These are phyloP conservation scores for Leucophenga montana DNA, from an alignment of 2,888 invertebrate species.

Conservation along the genomic window DNA sequence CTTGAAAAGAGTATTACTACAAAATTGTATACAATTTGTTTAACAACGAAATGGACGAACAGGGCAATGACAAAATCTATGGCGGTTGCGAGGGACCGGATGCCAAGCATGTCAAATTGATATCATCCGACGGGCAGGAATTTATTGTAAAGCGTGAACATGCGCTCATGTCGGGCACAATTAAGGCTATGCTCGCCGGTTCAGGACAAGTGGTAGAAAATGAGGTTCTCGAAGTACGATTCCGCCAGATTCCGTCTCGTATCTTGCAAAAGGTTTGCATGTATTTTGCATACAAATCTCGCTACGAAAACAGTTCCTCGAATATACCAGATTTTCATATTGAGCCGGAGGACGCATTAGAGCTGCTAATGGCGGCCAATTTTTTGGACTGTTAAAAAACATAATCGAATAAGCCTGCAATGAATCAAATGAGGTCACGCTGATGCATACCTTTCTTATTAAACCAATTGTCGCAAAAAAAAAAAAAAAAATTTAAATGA, in stretches of 20 bases:
- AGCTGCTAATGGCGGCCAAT: conserved; percentile 99
- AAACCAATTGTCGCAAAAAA: too few relatives aligned
- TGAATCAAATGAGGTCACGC: too few relatives aligned
- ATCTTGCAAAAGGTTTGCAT: conserved; percentile 99
- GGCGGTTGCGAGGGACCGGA: conserved; percentile 98
- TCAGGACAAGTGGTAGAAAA: conserved; percentile 99
- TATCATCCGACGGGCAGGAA: conserved; percentile 98
- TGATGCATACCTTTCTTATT: too few relatives aligned
- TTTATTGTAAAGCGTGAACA: conserved; percentile 98
- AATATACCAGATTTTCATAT: conserved; percentile 99
- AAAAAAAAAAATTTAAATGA: too few relatives aligned
- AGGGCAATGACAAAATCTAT: conserved; percentile 79
- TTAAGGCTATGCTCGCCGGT: conserved; percentile 98
- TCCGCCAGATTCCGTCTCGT: conserved; percentile 99
- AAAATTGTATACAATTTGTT: too few relatives aligned
- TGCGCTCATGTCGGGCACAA: conserved; percentile 98
- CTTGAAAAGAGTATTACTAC: too few relatives aligned
- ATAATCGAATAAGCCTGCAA: too few relatives aligned
- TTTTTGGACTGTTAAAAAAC: conserved; percentile 97
- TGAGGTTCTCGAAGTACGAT: conserved; percentile 99
- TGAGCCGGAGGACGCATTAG: conserved; percentile 97
- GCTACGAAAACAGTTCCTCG: conserved; percentile 97
- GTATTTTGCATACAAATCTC: conserved; percentile 99
- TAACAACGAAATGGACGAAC: conserved; percentile 72
- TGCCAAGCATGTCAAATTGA: conserved; percentile 98